Base-by-base conservation (phyloP, 2,797 vertebrate genomes). In the Acipenser ruthenus region DNA sequence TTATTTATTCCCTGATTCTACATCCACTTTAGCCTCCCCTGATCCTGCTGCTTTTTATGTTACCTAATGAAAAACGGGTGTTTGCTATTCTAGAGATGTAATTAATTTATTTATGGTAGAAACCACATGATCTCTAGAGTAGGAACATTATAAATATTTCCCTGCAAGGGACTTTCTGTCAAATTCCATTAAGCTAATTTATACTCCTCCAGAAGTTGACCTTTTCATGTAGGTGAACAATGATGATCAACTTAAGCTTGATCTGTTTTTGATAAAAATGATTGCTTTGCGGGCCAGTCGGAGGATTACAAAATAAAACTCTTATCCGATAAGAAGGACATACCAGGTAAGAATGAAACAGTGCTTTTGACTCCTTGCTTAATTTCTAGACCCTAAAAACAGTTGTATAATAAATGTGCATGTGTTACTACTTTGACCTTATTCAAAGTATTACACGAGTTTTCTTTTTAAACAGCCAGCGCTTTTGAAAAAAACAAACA, bases 151-250 rank as follows among this genome's bases (percentile, higher is more conserved):
- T 11, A 58, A 58, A 58, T 13, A 58, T n/a, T 1, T 58, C 55
- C 12, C 6, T 58, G 55, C 23, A 37, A 37, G 2, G 23, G 23
- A 6, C 12, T 58, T 10, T 58, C 13, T 11, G 12, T 58, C 55
- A 58, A 58, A 58, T 58, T 58, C 55, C 55, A 58, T 58, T 58
- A 58, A 13, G 13, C 55, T 58, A n/a, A 58, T 58, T 58, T 58
- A 58, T 11, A 58, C 12, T 10, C 55, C 12, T 6, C 9, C 55
- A 58, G 55, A 58, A 6, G 12, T 13, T 58, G 8, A 58, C 55
- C 55, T 58, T 58, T n/a, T 58, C 55, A 7, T 58, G 55, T n/a
- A 11, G 55, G 2, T 58, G 55, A 13, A n/a, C 12, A 58, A 58
- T 58, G 12, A 58, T 58, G 55, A 58, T 58, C 55, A 58, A 13